phyloP scores from a whole-genome alignment of 2,888 invertebrate species.

The Melipona bicolor region DNA sequence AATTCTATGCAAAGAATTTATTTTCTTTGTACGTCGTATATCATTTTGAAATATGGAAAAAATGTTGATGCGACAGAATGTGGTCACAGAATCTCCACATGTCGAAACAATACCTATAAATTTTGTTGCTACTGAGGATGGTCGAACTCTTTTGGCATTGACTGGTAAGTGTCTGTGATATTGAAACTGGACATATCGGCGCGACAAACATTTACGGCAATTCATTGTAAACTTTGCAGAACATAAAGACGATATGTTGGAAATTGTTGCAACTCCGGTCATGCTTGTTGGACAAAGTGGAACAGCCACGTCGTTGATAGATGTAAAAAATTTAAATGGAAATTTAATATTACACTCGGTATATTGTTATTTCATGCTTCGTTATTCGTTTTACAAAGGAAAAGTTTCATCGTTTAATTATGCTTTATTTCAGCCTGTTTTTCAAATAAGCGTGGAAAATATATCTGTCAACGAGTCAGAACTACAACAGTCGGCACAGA shows the following conservation, averaged over 20 bases:
- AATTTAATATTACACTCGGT: conserved; percentile 66
- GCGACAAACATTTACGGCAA: not conserved
- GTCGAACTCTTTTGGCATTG: conserved; percentile 76
- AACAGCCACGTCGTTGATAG: conserved; percentile 49
- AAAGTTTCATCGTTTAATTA: too few relatives aligned
- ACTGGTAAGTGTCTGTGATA: conserved; percentile 65
- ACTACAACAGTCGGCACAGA: conserved; percentile 60
- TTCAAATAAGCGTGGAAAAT: conserved; percentile 73
- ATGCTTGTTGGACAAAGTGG: conserved; percentile 73
- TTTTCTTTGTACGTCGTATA: not conserved
- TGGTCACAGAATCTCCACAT: conserved; percentile 48
- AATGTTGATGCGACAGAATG: conserved; percentile 68
- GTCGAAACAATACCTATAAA: conserved; percentile 72
- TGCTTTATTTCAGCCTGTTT: conserved; percentile 67
- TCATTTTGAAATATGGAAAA: not conserved
- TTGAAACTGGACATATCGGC: not conserved
- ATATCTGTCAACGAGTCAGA: conserved; percentile 36
- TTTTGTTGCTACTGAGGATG: conserved; percentile 79
- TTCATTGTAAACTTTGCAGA: conserved; percentile 62
- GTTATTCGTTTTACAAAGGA: not conserved
- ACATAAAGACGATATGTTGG: conserved; percentile 73
- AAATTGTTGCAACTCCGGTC: conserved; percentile 76
- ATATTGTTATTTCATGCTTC: conserved; percentile 3
- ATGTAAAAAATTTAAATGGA: conserved; percentile 65
- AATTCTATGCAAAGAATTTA: not conserved